Percentiles rank a stretch among this genome's conserved stretches.
Evolutionary conservation across 2,888 invertebrate genomes (phyloP).

Genomic region (Plusia festucae): DNA sequence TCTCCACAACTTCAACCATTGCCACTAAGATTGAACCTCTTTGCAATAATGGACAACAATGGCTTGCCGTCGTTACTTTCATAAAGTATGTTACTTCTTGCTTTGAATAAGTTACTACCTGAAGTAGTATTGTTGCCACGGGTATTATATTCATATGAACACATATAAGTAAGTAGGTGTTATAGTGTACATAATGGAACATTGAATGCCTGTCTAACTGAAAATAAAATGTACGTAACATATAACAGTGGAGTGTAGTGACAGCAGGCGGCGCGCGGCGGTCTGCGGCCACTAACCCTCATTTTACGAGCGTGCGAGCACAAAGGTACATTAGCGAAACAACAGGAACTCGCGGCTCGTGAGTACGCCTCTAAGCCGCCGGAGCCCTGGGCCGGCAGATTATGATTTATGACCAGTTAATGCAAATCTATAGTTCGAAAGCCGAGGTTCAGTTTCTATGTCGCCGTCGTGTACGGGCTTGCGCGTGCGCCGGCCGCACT

Average conservation of each 20-base stretch:
- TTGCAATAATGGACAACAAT: slow-evolving; percentile 28
- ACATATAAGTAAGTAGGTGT: slow-evolving; percentile 36
- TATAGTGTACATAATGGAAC: slow-evolving; percentile 42
- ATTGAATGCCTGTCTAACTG: slow-evolving; percentile 51
- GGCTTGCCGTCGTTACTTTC: slow-evolving; percentile 37
- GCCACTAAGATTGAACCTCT: slow-evolving; percentile 30
- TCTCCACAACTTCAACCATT: slow-evolving; percentile 44
- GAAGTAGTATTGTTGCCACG: slow-evolving; percentile 21
- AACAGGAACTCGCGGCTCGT: slow-evolving; percentile 76
- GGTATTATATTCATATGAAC: slow-evolving; percentile 35
- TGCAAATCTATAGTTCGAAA: slow-evolving; percentile 81
- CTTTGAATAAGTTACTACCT: slow-evolving; percentile 23
- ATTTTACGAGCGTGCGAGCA: slow-evolving; percentile 73
- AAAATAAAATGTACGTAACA: slow-evolving; percentile 62
- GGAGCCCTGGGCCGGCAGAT: slow-evolving; percentile 66
- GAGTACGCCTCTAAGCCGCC: slow-evolving; percentile 63
- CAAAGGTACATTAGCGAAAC: slow-evolving; percentile 81
- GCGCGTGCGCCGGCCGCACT: slow-evolving; percentile 50
- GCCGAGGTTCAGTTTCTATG: slow-evolving; percentile 66
- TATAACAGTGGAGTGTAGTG: slow-evolving; percentile 58
- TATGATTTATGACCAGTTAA: slow-evolving; percentile 84
- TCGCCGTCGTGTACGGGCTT: slow-evolving; percentile 52
- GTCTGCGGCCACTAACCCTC: slow-evolving; percentile 74
- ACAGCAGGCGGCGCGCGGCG: slow-evolving; percentile 59
- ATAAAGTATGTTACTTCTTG: too few relatives aligned